Percentiles rank a stretch among this genome's conserved stretches.
Evolutionary conservation across 1,140 invertebrate species (phyloP).

Genomic region (Calliopsis andreniformis): DNA sequence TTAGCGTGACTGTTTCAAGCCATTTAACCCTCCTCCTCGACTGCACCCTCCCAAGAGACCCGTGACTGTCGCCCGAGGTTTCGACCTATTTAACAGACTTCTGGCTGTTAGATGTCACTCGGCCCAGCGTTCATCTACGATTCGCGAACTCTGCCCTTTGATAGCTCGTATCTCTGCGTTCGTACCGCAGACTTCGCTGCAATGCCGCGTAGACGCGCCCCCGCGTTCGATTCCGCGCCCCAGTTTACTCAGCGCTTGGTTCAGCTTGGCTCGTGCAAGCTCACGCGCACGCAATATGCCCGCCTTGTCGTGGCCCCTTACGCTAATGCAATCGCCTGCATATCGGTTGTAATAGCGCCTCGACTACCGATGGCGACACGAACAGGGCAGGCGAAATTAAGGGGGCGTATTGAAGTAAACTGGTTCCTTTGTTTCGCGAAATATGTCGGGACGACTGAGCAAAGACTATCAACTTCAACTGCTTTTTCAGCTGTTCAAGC

Average conservation of each 20-base stretch:
- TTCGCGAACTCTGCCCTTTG: conserved; percentile 53
- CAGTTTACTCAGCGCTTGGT: not conserved
- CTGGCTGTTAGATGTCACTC: not conserved
- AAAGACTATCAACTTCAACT: too few species aligned
- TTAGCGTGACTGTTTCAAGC: not conserved
- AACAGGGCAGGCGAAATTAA: not conserved
- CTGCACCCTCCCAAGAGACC: not conserved
- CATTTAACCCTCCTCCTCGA: not conserved
- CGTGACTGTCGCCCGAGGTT: not conserved
- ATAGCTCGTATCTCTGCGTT: conserved; percentile 7
- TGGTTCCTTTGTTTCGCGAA: not conserved
- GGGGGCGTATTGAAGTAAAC: not conserved
- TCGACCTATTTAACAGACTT: conserved; percentile 36
- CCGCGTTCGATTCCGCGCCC: not conserved
- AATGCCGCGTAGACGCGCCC: not conserved
- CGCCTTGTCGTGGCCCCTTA: not conserved
- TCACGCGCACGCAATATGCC: not conserved
- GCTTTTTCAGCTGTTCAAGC: too few species aligned
- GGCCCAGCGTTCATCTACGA: not conserved
- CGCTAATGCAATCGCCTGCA: conserved; percentile 1
- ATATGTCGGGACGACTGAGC: too few species aligned
- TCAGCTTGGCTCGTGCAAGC: not conserved
- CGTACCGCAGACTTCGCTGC: not conserved
- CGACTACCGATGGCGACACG: not conserved
- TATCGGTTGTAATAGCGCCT: not conserved